These are phyloP conservation scores for Luperina testacea DNA, from an alignment of 2,888 invertebrate species.

Conservation along the genomic window DNA sequence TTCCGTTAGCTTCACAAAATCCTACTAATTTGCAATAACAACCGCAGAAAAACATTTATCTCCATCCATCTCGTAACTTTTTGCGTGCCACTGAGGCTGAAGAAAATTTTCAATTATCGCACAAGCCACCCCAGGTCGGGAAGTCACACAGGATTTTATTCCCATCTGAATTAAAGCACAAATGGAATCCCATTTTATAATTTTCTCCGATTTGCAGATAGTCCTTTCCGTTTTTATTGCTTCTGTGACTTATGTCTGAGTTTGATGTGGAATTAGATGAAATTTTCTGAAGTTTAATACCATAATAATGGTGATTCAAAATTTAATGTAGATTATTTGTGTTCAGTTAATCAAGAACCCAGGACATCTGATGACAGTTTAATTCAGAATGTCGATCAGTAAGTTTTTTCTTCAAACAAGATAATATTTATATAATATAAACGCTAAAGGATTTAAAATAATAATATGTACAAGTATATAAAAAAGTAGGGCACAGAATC, in stretches of 20 bases:
- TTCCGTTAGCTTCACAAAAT: conserved; percentile 56
- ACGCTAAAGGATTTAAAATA: too few species aligned
- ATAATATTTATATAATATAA: too few species aligned
- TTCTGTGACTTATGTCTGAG: conserved; percentile 54
- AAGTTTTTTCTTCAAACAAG: too few species aligned
- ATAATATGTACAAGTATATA: too few species aligned
- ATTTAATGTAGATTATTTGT: conserved; percentile 6
- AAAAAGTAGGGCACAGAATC: too few species aligned
- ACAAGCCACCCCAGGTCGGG: conserved; percentile 67
- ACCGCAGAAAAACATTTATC: conserved; percentile 70
- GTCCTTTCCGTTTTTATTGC: conserved; percentile 62
- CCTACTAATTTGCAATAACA: conserved; percentile 67
- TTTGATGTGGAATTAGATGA: conserved; percentile 47
- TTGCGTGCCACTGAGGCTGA: conserved; percentile 70
- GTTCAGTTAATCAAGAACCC: neutral
- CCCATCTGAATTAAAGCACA: conserved; percentile 79
- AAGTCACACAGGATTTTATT: conserved; percentile 76
- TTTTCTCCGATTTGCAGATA: conserved; percentile 76
- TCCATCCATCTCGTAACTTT: conserved; percentile 68
- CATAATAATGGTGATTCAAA: neutral
- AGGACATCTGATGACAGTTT: neutral
- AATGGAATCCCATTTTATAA: conserved; percentile 83
- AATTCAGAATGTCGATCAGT: neutral
- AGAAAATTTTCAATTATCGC: conserved; percentile 83
- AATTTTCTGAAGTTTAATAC: conserved; percentile 22